Evolutionary conservation across 2,888 invertebrate genomes (phyloP), one percentile per base, ranked within the genome.

Genomic region (Lapara coniferarum): DNA sequence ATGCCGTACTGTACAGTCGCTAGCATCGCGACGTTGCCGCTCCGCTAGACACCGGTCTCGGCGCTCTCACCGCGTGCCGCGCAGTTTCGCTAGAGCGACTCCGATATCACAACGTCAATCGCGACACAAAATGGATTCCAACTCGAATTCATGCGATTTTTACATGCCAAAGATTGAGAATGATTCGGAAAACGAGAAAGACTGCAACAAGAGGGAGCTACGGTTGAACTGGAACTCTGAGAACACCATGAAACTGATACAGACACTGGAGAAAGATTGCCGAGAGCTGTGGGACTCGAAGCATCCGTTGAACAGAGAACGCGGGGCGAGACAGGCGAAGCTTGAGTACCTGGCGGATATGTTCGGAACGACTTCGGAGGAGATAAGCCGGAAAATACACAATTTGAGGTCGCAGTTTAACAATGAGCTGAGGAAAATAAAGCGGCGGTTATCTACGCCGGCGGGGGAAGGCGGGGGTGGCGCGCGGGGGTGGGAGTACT

Each of bases 31-130:
- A 78, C 76, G 92, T 90, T 91, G 92, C 89, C 90, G 83, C 80
- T 86, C 80, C 81, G 85, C 72, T 75, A 75, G 89, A 89, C 89
- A 89, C 87, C 87, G 86, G 82, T 88, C 86, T 88, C 89, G 82
- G 76, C 79, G 84, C 86, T 87, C 88, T 86, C 88, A 69, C 75
- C 77, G 69, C 78, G 74, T 73, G 73, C 79, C 81, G 82, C 84
- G 86, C 90, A 92, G 92, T 92, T 90, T 92, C 91, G 89, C 91
- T 91, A 92, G 91, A 92, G 89, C 89, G 84, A 81, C 78, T 82
- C 79, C 77, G 78, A 84, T 81, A 82, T 78, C 78, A 81, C 78
- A 78, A 86, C 90, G 89, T 80, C 79, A 75, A 79, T 80, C 76
- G 75, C 72, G 75, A 73, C 73, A 75, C 73, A 77, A 75, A 73